Conservation (phyloP, 2,888 invertebrate genomes). For the Microctonus brassicae region DNA sequence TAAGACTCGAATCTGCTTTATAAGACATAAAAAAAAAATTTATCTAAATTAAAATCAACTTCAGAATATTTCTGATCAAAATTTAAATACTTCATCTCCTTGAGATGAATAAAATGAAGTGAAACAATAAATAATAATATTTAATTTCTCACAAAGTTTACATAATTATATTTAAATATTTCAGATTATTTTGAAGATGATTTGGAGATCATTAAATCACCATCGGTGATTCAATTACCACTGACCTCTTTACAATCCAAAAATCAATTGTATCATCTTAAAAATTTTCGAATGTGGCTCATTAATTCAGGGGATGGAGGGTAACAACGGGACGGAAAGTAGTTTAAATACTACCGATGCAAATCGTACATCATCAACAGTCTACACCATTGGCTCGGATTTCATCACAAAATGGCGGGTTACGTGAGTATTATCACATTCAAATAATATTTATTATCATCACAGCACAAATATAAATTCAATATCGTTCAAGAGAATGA, state of each 20-base stretch:
- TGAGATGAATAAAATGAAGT: too few species aligned
- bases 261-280: conserved; percentile 15
- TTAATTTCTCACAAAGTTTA: background rate
- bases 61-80: too few species aligned
- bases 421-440: conserved; percentile 41
- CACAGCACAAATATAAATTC: too few species aligned
- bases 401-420: conserved; percentile 85
- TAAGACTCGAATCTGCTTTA: too few species aligned
- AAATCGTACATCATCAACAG: conserved; percentile 78
- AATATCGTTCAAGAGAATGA: too few species aligned
- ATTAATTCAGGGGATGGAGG: conserved; percentile 56
- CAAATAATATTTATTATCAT: background rate
- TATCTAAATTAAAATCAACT: too few species aligned
- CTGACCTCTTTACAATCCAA: conserved; percentile 19
- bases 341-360: conserved; percentile 71
- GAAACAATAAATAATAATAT: too few species aligned
- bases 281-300: conserved; percentile 49
- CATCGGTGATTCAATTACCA: conserved; percentile 36
- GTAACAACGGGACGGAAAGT: conserved; percentile 56
- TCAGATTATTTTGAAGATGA: conserved; percentile 58
- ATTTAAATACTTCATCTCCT: too few species aligned
- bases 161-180: conserved; percentile 17
- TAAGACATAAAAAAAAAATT: too few species aligned
- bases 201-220: conserved; percentile 46
- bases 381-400: conserved; percentile 82